phyloP scores from a whole-genome alignment of 1,140 invertebrate genomes.

The Anagrus nilaparvatae region DNA sequence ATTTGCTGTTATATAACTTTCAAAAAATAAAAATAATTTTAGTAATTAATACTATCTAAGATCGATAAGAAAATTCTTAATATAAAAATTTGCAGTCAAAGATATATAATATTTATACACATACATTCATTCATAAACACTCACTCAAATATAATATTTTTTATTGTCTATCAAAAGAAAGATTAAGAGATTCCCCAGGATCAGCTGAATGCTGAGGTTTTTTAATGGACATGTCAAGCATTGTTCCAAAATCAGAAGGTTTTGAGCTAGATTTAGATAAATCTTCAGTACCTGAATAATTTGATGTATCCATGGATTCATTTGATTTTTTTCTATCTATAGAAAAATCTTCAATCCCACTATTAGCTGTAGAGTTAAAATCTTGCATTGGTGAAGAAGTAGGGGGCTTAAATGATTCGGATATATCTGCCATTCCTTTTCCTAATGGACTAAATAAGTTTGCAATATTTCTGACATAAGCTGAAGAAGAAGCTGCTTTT shows the following conservation, averaged over 20 bases:
- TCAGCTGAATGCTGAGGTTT: conserved; percentile 22
- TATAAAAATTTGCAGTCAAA: too few species aligned
- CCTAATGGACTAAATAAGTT: conserved; percentile 36
- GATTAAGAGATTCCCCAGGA: conserved; percentile 33
- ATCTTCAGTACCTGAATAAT: conserved; percentile 31
- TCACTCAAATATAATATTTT: conserved; percentile 5
- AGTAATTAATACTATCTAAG: too few species aligned
- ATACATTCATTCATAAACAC: too few species aligned
- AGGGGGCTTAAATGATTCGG: conserved; percentile 24
- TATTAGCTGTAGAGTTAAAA: conserved; percentile 8
- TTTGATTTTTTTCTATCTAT: conserved; percentile 28
- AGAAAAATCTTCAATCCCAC: conserved; percentile 24
- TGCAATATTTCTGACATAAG: conserved; percentile 37
- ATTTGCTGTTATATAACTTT: too few species aligned
- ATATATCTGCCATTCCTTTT: conserved; percentile 24
- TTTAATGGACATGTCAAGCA: conserved; percentile 37
- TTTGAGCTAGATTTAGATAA: conserved; percentile 29
- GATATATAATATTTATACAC: too few species aligned
- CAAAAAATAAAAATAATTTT: too few species aligned
- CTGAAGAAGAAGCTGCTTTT: conserved; percentile 31
- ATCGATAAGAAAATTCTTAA: too few species aligned
- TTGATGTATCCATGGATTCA: conserved; percentile 26
- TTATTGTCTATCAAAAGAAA: conserved; percentile 34
- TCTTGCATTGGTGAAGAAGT: conserved; percentile 22
- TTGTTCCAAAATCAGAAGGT: conserved; percentile 26